These are phyloP conservation scores for Tragulus kanchil DNA, from an alignment of 2,113 vertebrate genomes.

Conservation along the genomic window DNA sequence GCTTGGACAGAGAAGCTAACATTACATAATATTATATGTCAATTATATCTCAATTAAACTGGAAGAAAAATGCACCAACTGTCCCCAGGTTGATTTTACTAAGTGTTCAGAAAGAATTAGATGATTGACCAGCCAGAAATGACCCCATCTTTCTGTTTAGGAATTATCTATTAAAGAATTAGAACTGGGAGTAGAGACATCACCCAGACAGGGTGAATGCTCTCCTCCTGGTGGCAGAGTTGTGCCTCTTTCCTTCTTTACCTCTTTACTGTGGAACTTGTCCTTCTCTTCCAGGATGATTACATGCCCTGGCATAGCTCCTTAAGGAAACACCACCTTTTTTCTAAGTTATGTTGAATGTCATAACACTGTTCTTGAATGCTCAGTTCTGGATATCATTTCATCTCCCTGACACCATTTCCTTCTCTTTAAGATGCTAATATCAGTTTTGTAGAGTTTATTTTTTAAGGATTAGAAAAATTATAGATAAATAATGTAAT, in stretches of 20 bases:
- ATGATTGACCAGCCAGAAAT: background rate
- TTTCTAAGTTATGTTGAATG: background rate
- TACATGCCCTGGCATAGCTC: background rate
- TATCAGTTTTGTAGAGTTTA: background rate
- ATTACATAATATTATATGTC: no score
- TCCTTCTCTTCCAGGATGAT: background rate
- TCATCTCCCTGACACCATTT: background rate
- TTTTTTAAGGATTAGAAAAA: constrained; percentile 26
- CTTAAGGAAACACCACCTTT: background rate
- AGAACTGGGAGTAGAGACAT: background rate
- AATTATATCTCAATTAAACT: no score
- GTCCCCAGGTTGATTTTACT: background rate
- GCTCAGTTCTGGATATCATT: background rate
- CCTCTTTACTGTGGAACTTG: background rate
- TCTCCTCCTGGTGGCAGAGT: background rate
- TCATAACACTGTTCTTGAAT: background rate
- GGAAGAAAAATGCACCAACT: background rate
- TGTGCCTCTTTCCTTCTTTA: background rate
- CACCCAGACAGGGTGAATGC: background rate
- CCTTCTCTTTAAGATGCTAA: background rate
- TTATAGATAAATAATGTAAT: background rate
- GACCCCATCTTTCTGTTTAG: background rate
- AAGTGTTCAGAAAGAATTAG: background rate
- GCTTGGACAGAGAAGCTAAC: no score
- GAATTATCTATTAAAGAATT: background rate